phyloP scores from a whole-genome alignment of 2,888 invertebrate genomes.

The Eupithecia vulgata region DNA sequence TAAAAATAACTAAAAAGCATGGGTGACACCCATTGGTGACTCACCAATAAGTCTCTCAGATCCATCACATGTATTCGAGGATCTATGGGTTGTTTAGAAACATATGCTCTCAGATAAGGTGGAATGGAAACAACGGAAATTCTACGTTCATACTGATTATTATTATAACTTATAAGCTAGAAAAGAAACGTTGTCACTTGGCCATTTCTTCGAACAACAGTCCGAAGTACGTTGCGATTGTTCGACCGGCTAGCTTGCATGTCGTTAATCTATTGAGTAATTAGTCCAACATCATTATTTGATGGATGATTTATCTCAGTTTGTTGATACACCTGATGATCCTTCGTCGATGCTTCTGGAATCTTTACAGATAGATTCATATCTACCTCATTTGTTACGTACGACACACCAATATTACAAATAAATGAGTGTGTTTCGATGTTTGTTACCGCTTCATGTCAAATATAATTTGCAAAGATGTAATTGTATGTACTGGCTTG shows the following conservation, averaged over 20 bases:
- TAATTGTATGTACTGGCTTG: too few relatives aligned
- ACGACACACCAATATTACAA: too few relatives aligned
- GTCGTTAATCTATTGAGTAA: conserved; percentile 34
- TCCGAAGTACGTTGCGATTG: conserved; percentile 23
- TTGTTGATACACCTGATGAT: conserved; percentile 24
- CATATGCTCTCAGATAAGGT: neutral
- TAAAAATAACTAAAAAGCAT: neutral
- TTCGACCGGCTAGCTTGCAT: conserved; percentile 26
- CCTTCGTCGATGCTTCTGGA: conserved; percentile 6
- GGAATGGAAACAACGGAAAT: neutral
- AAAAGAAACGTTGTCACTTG: conserved; percentile 11
- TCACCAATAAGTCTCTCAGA: too few relatives aligned
- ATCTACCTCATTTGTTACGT: too few relatives aligned
- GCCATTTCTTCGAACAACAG: conserved; percentile 14
- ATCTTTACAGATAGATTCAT: neutral
- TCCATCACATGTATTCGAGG: neutral
- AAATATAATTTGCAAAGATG: too few relatives aligned
- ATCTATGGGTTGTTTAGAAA: neutral
- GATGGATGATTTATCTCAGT: conserved; percentile 21
- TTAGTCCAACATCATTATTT: conserved; percentile 24
- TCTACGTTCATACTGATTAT: neutral
- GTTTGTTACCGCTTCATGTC: too few relatives aligned
- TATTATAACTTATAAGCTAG: neutral
- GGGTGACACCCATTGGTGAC: too few relatives aligned
- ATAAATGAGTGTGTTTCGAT: too few relatives aligned